Conservation (phyloP, 2,113 vertebrate species). For the Oryzias woworae region DNA sequence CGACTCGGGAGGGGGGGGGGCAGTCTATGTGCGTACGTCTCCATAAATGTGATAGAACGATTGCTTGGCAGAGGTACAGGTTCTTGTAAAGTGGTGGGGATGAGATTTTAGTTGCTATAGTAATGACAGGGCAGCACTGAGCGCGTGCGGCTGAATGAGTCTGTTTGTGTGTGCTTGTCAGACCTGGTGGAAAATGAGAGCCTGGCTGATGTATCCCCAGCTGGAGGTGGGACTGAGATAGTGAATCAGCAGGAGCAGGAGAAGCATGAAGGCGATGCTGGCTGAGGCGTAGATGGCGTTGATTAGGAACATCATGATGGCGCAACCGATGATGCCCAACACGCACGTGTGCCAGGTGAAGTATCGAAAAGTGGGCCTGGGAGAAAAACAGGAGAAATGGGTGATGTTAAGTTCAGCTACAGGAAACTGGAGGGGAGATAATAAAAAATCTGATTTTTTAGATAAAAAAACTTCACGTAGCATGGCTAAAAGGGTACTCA, state of each 20-base stretch:
- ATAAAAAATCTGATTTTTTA: neutral
- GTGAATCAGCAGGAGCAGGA: conserved; percentile 88
- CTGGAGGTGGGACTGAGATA: conserved; percentile 89
- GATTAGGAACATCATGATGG: conserved; percentile 91
- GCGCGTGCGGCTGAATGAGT: conserved; percentile 7
- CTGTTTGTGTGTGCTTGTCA: conserved; percentile 19
- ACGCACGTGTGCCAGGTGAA: conserved; percentile 91
- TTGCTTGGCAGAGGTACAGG: conserved; percentile 58
- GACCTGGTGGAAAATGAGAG: conserved; percentile 94
- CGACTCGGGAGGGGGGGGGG: conserved; percentile 28
- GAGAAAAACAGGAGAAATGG: neutral
- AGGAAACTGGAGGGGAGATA: neutral
- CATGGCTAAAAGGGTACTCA: too few relatives aligned
- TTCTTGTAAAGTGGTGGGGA: conserved; percentile 60
- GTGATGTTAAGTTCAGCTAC: neutral
- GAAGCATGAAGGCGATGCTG: conserved; percentile 87
- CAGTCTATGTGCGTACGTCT: conserved; percentile 38
- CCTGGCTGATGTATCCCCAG: conserved; percentile 94
- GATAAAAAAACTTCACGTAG: too few relatives aligned
- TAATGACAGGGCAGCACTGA: conserved; percentile 59
- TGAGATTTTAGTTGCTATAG: conserved; percentile 65
- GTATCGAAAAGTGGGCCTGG: conserved; percentile 89
- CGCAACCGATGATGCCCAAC: conserved; percentile 86
- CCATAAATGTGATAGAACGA: conserved; percentile 59
- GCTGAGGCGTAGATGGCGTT: conserved; percentile 87